Evolutionary conservation across 2,797 vertebrate genomes (phyloP).

Genomic region (Chelon labrosus): DNA sequence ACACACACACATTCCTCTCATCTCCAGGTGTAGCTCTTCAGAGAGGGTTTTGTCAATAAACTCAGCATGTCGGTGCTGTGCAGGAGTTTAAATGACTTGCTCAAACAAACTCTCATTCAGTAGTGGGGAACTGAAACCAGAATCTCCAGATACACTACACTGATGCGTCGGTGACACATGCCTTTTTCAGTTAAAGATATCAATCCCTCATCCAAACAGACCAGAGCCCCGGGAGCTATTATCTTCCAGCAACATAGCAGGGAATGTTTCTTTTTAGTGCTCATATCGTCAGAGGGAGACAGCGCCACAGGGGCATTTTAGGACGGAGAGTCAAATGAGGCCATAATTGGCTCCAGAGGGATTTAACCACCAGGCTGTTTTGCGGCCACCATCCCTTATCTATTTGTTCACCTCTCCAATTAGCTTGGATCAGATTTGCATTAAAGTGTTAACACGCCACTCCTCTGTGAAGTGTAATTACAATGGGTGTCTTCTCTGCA

Average conservation of each 20-base stretch:
- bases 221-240: not conserved
- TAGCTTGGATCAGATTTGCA: conserved; percentile 1
- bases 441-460: conserved; percentile 3
- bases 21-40: too few relatives aligned
- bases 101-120: conserved; percentile 13
- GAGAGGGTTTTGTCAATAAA: conserved; percentile 4
- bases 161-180: not conserved
- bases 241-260: not conserved
- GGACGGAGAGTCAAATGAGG: conserved; percentile 1
- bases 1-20: conserved; percentile 9
- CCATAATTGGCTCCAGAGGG: conserved; percentile 14
- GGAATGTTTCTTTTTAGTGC: not conserved
- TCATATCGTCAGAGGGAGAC: conserved; percentile 1
- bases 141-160: not conserved
- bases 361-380: conserved; percentile 14
- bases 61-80: conserved; percentile 7
- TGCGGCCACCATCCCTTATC: not conserved
- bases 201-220: conserved; percentile 6
- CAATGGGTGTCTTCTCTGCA: conserved; percentile 10
- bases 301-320: not conserved
- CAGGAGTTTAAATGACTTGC: conserved; percentile 35
- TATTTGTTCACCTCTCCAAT: conserved; percentile 11
- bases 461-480: conserved; percentile 9
- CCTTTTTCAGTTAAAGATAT: not conserved
- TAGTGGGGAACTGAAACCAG: not conserved